Percentiles rank a stretch among this genome's conserved stretches.
Conservation (phyloP, 2,888 invertebrate species). For the Orthosia cruda region DNA sequence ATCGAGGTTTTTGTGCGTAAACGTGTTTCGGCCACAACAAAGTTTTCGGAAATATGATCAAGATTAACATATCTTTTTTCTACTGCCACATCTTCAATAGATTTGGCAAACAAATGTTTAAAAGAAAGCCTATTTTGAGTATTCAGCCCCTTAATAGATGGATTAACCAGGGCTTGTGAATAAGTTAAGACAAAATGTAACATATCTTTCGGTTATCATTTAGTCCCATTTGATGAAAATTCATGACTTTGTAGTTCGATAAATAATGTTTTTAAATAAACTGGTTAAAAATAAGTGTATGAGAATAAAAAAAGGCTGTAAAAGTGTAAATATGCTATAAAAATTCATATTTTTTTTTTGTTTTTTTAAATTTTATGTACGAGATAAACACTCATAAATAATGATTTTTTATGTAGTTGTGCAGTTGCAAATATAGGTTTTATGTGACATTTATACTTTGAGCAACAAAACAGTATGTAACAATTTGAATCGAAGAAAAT, state of each 20-base stretch:
- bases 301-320: conserved; percentile 21
- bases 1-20: too few relatives aligned
- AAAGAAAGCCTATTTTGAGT: too few relatives aligned
- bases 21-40: too few relatives aligned
- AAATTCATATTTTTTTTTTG: conserved; percentile 4
- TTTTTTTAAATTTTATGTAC: conserved; percentile 14
- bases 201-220: too few relatives aligned
- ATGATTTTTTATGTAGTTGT: not conserved
- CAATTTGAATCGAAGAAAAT: not conserved
- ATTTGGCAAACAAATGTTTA: too few relatives aligned
- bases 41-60: too few relatives aligned
- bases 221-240: conserved; percentile 36
- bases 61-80: too few relatives aligned
- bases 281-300: conserved; percentile 15
- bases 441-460: conserved; percentile 11
- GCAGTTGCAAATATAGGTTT: conserved; percentile 20
- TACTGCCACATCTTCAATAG: too few relatives aligned
- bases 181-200: too few relatives aligned
- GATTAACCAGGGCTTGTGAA: too few relatives aligned
- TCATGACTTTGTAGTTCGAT: conserved; percentile 27
- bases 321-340: conserved; percentile 38
- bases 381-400: not conserved
- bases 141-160: too few relatives aligned
- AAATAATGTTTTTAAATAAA: conserved; percentile 31
- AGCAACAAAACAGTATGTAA: not conserved